These are phyloP conservation scores for Salvelinus alpinus DNA, from an alignment of 2,113 vertebrate species.

Conservation along the genomic window DNA sequence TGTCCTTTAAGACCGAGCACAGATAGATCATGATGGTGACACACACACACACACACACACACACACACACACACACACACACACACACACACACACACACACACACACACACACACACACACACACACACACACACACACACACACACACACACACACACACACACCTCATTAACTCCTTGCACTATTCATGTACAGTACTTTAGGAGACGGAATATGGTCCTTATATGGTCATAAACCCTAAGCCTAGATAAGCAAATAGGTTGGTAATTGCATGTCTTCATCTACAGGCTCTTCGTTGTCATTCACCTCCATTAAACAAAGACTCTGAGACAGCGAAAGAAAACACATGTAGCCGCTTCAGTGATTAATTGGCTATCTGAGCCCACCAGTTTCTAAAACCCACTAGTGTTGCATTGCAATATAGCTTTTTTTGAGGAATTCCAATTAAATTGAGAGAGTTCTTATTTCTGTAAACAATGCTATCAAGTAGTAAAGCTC, in stretches of 20 bases:
- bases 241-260: not conserved
- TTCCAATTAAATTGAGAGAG: constrained; percentile 47
- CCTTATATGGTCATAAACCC: not conserved
- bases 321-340: constrained; percentile 3
- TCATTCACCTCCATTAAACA: not conserved
- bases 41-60: not conserved
- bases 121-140: not conserved
- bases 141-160: not conserved
- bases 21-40: not conserved
- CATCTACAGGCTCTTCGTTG: not conserved
- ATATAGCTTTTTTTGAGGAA: constrained; percentile 51
- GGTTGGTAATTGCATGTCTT: constrained; percentile 2
- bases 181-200: not conserved
- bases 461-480: constrained; percentile 41
- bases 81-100: not conserved
- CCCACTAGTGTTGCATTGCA: constrained; percentile 14
- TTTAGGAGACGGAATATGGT: not conserved
- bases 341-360: constrained; percentile 8
- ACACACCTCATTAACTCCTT: not conserved
- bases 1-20: no score
- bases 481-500: constrained; percentile 42
- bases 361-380: constrained; percentile 45
- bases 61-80: no score
- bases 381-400: constrained; percentile 10
- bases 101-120: constrained; percentile 1